These are phyloP conservation scores for Cephalophus harveyi DNA, from an alignment of 2,113 vertebrate genomes.

Conservation along the genomic window DNA sequence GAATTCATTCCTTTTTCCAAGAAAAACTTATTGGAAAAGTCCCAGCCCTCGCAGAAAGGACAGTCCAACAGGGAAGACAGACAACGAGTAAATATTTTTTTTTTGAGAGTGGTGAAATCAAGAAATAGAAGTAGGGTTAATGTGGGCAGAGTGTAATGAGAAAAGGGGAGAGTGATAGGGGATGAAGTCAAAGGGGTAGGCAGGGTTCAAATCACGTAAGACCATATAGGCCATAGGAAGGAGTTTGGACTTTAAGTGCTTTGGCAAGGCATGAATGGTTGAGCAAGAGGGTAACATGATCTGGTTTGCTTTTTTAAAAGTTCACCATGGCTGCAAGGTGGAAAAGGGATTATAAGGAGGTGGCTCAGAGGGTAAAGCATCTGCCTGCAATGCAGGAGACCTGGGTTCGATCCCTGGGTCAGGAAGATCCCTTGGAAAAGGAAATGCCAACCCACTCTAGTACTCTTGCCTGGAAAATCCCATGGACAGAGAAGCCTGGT, in stretches of 20 bases:
- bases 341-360: neutral
- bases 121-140: neutral
- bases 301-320: conserved; percentile 32
- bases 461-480: no score
- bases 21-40: neutral
- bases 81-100: neutral
- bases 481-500: no score
- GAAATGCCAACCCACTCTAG: no score
- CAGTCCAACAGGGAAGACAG: neutral
- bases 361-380: neutral
- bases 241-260: conserved; percentile 1
- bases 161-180: neutral
- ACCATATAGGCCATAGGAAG: neutral
- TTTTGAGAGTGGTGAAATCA: neutral
- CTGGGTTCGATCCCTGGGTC: no score
- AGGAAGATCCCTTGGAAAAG: no score
- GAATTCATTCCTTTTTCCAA: conserved; percentile 46
- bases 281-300: neutral
- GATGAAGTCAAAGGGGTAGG: neutral
- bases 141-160: neutral
- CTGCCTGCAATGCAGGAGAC: no score
- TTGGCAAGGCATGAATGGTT: neutral
- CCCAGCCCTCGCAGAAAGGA: neutral
- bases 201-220: neutral
- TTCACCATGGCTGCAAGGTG: neutral